Evolutionary conservation across 2,888 invertebrate species (phyloP), one percentile per base, ranked within the genome.

Genomic region (Drosophila helvetica): DNA sequence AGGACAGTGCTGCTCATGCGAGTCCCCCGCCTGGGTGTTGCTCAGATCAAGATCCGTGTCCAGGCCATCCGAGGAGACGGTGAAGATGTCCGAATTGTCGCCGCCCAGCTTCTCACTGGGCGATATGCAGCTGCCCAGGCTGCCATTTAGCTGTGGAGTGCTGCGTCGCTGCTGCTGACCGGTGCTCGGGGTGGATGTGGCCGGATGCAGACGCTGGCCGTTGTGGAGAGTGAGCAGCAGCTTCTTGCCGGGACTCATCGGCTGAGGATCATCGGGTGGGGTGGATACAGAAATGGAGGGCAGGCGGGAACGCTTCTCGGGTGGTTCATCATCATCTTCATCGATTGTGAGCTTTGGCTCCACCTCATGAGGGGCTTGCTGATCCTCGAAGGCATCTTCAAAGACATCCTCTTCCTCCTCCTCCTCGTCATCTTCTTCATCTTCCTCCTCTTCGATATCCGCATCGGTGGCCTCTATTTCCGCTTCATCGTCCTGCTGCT

Each of bases 11-110:
- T 80, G 83, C 1, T 80, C 86, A 17, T 80, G 67, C 10, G 85
- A 77, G 38, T 86, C 86, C 2, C 80, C 89, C 0, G 83, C 80
- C 55, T 90, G 90, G 3, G 90, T 88, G 58, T 91, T 92, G 73
- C 91, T 92, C 27, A 91, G 61, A 66, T 92, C 92, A 67, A 92
- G 64, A 72, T 92, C 92, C 0, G 92, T 92, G 22, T 92, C 92
- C 58, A 92, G 75, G 3, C 92, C 92, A 75, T 92, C 92, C 0
- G 92, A 92, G 4, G 92, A 92, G 3, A 92, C 92, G 0, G 92
- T 92, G 59, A 92, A 92, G 10, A 92, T 91, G 57, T 92, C 92
- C 0, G 92, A 92, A 71, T 90, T 91, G 33, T 92, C 92, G 1
- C 90, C 92, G 1, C 90, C 90, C 1, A 91, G 77, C 46, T 92